phyloP scores from a whole-genome alignment of 2,113 vertebrate genomes.

The Regulus satrapa region DNA sequence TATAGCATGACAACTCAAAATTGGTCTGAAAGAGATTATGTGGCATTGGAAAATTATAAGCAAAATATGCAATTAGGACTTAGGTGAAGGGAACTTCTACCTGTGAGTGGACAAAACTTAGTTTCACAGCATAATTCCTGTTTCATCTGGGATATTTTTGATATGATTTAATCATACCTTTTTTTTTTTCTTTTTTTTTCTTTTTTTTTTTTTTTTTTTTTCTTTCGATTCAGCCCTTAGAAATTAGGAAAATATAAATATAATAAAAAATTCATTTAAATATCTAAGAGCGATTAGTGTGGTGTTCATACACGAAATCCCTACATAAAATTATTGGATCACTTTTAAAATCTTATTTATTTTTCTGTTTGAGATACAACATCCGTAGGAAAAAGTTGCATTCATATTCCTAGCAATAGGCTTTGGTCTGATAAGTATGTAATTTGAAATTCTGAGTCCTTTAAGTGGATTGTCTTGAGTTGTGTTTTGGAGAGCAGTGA shows the following conservation, averaged over 20 bases:
- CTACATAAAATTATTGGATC: not conserved
- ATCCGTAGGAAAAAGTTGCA: not conserved
- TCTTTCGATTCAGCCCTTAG: not conserved
- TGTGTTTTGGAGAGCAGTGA: not conserved
- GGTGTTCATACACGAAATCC: accelerated
- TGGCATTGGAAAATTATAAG: not conserved
- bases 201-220: no score
- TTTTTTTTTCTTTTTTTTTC: no score
- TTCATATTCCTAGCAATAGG: not conserved
- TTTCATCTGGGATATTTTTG: not conserved
- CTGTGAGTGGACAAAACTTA: not conserved
- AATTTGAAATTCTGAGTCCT: not conserved
- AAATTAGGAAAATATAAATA: not conserved
- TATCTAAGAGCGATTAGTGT: not conserved
- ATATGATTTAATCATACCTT: not conserved
- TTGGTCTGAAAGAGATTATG: not conserved
- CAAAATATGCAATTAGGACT: not conserved
- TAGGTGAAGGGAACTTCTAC: not conserved
- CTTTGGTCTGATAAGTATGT: not conserved
- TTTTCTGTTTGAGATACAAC: not conserved
- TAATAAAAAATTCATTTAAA: not conserved
- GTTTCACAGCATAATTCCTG: not conserved
- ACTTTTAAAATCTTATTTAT: not conserved
- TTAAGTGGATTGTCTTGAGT: not conserved
- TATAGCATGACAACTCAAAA: not conserved